A percentile compares a stretch with the other conserved stretches of the same genome.
Evolutionary conservation across 1,140 invertebrate genomes (phyloP).

Genomic region (Glossosoma conforme): DNA sequence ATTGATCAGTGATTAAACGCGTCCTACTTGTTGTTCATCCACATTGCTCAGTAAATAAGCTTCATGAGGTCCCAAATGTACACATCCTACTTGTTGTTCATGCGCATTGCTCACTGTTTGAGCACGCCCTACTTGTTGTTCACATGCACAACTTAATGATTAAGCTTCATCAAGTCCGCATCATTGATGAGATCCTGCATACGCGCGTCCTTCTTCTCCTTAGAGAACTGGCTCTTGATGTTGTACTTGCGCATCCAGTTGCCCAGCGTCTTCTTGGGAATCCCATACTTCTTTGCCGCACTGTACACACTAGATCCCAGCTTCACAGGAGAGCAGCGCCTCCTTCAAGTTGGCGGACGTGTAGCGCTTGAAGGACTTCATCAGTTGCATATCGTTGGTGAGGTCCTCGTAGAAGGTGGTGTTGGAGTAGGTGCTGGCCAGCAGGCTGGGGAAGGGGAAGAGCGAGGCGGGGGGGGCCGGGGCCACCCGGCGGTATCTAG

Average conservation of each 20-base stretch:
- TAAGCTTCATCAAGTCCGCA: conserved; percentile 9
- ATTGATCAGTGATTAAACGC: no score
- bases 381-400: conserved; percentile 44
- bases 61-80: no score
- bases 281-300: conserved; percentile 46
- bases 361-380: conserved; percentile 47
- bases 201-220: conserved; percentile 39
- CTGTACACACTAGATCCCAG: conserved; percentile 47
- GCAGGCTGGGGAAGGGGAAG: neutral
- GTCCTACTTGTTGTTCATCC: no score
- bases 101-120: no score
- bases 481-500: conserved; percentile 39
- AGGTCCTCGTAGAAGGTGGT: conserved; percentile 14
- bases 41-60: no score
- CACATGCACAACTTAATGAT: no score
- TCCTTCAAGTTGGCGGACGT: conserved; percentile 44
- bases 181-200: conserved; percentile 21
- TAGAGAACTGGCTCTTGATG: conserved; percentile 49
- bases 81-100: no score
- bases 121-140: no score
- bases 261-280: conserved; percentile 44
- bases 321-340: conserved; percentile 45
- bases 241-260: conserved; percentile 51
- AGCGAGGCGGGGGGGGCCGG: conserved; percentile 32
- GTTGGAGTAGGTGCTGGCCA: neutral